Percentiles rank a stretch among this genome's conserved stretches.
Conservation (phyloP, 2,888 invertebrate species). For the Macrophya alboannulata region DNA sequence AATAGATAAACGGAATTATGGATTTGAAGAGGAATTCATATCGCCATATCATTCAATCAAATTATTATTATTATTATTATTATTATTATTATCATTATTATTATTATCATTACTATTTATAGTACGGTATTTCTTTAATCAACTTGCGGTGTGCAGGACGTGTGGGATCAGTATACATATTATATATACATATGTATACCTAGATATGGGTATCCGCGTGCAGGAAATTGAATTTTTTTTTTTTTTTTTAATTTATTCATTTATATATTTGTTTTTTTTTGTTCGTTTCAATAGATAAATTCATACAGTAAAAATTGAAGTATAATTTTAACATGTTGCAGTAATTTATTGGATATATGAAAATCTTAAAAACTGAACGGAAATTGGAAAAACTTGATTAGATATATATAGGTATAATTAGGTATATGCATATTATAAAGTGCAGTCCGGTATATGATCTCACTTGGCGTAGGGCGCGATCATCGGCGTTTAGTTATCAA, state of each 20-base stretch:
- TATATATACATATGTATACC: background rate
- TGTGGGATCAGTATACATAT: too few relatives aligned
- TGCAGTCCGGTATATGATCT: conserved; percentile 21
- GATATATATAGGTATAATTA: background rate
- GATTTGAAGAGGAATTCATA: conserved; percentile 15
- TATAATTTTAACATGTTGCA: too few relatives aligned
- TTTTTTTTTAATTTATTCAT: background rate
- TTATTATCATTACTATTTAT: background rate
- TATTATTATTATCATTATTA: background rate
- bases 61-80: conserved; percentile 4
- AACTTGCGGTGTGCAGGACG: background rate
- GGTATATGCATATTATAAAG: conserved; percentile 62
- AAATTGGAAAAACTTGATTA: background rate
- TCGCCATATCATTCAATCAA: conserved; percentile 4
- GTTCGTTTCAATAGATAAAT: too few relatives aligned
- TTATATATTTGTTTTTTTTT: background rate
- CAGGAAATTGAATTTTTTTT: background rate
- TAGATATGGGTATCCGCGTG: too few relatives aligned
- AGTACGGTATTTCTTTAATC: background rate
- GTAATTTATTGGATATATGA: too few relatives aligned
- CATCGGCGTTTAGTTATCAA: background rate
- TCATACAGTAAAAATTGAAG: too few relatives aligned
- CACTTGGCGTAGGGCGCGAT: conserved; percentile 56
- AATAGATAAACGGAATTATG: background rate
- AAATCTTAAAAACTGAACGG: background rate